Conservation (phyloP, 2,797 vertebrate species). For the Enteromius unitaeniatus region DNA sequence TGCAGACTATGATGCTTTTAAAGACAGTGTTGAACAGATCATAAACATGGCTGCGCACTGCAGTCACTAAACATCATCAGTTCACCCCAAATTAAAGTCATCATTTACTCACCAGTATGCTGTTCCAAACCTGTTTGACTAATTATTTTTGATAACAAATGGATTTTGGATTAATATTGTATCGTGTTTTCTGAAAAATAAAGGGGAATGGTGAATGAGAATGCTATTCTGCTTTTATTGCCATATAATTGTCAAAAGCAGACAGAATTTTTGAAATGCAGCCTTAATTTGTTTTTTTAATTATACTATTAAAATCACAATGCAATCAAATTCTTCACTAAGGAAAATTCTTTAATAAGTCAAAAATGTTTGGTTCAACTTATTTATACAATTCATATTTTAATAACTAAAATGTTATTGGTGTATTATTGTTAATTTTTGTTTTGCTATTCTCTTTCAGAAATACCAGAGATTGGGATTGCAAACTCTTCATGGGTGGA, state of each 20-base stretch:
- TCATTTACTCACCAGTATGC: background rate
- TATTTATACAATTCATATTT: too few species aligned
- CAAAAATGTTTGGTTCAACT: background rate
- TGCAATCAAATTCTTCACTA: background rate
- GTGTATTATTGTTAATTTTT: background rate
- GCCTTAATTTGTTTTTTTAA: too few species aligned
- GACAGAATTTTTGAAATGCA: background rate
- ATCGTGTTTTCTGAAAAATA: background rate
- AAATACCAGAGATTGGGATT: background rate
- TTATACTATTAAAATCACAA: background rate
- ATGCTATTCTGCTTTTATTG: background rate
- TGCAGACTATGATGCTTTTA: background rate
- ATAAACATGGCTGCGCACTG: background rate
- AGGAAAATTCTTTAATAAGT: background rate
- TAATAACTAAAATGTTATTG: too few species aligned
- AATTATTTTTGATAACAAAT: background rate
- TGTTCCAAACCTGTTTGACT: background rate
- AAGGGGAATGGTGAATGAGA: background rate
- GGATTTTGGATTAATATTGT: background rate
- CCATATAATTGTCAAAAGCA: background rate
- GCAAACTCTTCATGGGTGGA: too few species aligned
- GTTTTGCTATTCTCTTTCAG: background rate
- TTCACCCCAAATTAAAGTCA: background rate
- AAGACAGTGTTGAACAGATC: background rate
- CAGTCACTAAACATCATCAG: background rate